Percentiles rank a stretch among this genome's conserved stretches.
Conservation (phyloP, 2,888 invertebrate species). For the Mimachlamys varia region DNA sequence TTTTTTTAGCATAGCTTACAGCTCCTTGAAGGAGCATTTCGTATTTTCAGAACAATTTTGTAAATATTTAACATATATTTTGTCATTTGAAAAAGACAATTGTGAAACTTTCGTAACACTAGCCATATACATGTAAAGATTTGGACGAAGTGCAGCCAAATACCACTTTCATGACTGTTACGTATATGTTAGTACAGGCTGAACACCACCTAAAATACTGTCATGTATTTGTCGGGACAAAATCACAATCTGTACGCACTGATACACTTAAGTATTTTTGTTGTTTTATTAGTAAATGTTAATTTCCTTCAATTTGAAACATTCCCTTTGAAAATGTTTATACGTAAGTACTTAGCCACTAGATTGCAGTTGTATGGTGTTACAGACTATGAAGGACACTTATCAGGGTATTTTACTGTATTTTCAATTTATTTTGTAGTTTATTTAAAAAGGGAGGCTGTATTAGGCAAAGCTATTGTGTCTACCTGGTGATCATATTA, state of each 20-base stretch:
- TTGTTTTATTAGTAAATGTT: constrained; percentile 10
- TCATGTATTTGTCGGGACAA: background rate
- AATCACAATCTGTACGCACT: background rate
- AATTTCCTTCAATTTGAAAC: constrained; percentile 28
- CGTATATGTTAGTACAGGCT: background rate
- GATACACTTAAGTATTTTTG: background rate
- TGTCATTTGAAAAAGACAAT: background rate
- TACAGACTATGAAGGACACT: background rate
- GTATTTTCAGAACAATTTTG: constrained; percentile 7
- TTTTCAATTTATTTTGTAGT: background rate
- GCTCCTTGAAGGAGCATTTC: constrained; percentile 6
- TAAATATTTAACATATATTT: background rate
- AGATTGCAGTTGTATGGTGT: constrained; percentile 13
- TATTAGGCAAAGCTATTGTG: background rate
- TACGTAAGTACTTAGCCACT: background rate
- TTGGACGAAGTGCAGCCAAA: background rate
- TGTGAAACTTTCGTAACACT: background rate
- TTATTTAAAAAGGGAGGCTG: background rate
- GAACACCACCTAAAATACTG: background rate
- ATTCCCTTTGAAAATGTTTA: constrained; percentile 29
- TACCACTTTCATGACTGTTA: background rate
- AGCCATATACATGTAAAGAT: background rate
- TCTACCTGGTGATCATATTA: background rate
- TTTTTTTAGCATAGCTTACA: constrained; percentile 1
- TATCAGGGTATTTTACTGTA: background rate